Conservation (phyloP, 2,888 invertebrate species). For the Hyposoter didymator region DNA sequence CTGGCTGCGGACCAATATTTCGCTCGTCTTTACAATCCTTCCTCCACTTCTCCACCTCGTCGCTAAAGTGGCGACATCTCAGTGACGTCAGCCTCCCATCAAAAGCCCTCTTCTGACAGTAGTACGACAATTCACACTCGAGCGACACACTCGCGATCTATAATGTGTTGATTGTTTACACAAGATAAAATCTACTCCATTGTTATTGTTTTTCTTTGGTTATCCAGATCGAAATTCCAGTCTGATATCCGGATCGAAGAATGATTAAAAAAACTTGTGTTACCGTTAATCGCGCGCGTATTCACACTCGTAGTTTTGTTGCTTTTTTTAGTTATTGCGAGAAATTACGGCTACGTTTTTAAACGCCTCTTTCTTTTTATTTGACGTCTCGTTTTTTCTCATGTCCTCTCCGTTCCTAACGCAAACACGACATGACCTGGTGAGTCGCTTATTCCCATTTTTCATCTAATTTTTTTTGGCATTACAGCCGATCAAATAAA, state of each 20-base stretch:
- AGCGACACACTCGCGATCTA: background rate
- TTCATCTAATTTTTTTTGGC: background rate
- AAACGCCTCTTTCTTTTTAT: background rate
- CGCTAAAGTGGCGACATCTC: conserved; percentile 49
- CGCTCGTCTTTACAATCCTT: conserved; percentile 37
- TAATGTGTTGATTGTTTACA: background rate
- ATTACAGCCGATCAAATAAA: background rate
- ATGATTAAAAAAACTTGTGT: background rate
- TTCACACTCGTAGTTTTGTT: background rate
- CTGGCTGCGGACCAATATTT: conserved; percentile 55
- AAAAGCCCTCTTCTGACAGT: background rate
- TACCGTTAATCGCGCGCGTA: background rate
- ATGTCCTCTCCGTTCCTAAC: background rate
- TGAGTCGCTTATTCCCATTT: conserved; percentile 48
- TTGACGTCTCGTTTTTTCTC: background rate
- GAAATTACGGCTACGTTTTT: no score
- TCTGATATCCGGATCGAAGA: background rate
- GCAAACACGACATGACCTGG: conserved; percentile 70
- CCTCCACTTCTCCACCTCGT: conserved; percentile 16
- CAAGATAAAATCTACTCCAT: background rate
- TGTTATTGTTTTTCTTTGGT: background rate
- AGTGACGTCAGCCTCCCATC: conserved; percentile 19
- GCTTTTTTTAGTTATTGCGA: background rate
- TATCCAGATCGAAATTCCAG: background rate
- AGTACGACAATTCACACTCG: background rate